Conservation (phyloP, 2,113 vertebrate genomes). For the Epinephelus fuscoguttatus region DNA sequence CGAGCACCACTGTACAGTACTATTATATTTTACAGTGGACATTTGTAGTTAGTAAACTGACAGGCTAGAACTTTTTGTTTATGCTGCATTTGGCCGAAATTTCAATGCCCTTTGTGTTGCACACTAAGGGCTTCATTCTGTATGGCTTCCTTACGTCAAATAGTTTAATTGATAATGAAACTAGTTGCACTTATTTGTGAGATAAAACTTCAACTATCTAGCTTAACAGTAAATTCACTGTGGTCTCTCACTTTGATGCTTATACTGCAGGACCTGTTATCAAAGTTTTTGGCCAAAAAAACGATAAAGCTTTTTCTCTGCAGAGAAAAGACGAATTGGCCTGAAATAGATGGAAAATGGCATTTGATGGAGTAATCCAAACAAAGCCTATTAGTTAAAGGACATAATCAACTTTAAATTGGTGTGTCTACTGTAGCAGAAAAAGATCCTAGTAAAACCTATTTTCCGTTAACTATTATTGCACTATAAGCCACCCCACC, state of each 20-base stretch:
- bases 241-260: not conserved
- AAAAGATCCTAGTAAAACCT: slow-evolving; percentile 57
- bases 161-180: too few species aligned
- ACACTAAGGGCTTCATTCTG: too few species aligned
- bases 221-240: not conserved
- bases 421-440: slow-evolving; percentile 38
- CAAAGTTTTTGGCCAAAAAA: not conserved
- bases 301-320: not conserved
- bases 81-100: too few species aligned
- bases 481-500: slow-evolving; percentile 36
- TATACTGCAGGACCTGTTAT: not conserved
- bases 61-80: too few species aligned
- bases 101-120: too few species aligned
- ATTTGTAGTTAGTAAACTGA: too few species aligned
- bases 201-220: not conserved
- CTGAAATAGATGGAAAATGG: slow-evolving; percentile 31
- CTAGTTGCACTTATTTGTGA: not conserved
- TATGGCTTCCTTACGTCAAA: too few species aligned
- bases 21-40: too few species aligned
- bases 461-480: slow-evolving; percentile 67
- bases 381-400: slow-evolving; percentile 42
- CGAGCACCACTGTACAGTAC: too few species aligned
- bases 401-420: slow-evolving; percentile 55
- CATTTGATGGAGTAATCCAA: slow-evolving; percentile 36
- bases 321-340: slow-evolving; percentile 19